Percentiles rank a stretch among this genome's conserved stretches.
phyloP scores from a whole-genome alignment of 2,113 vertebrate species.

The Marmota monax region DNA sequence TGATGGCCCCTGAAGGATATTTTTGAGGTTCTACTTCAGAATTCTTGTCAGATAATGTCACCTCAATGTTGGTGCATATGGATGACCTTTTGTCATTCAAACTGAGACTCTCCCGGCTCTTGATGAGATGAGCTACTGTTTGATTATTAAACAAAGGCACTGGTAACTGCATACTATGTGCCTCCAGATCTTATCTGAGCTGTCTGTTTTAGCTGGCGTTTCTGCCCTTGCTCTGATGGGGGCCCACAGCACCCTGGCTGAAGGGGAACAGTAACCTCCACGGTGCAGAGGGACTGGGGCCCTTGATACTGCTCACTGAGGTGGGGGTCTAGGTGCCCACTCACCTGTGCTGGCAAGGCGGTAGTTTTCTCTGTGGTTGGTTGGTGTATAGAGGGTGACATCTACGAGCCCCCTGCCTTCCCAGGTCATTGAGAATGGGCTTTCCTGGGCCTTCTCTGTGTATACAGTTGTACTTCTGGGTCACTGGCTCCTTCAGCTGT shows the following conservation, averaged over 20 bases:
- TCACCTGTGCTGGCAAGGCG: no score
- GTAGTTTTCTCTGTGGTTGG: neutral
- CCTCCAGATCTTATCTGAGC: neutral
- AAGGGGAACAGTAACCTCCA: no score
- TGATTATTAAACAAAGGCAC: neutral
- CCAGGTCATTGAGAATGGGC: neutral
- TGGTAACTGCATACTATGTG: no score
- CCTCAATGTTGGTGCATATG: neutral
- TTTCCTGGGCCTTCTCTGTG: neutral
- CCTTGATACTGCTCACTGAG: neutral
- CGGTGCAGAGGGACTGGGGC: no score
- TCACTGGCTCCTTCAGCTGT: neutral
- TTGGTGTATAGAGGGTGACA: neutral
- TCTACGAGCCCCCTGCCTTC: neutral
- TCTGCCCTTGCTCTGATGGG: neutral
- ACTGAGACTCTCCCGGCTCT: neutral
- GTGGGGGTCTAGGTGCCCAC: fast-evolving
- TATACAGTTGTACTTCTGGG: neutral
- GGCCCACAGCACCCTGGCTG: no score
- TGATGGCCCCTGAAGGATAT: neutral
- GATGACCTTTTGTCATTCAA: neutral
- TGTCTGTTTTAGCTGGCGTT: neutral
- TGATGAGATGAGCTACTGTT: neutral
- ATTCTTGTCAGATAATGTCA: neutral
- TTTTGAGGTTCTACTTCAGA: neutral